A percentile compares a stretch with the other conserved stretches of the same genome.
These are phyloP conservation scores for Dromas ardeola DNA, from an alignment of 2,113 vertebrate genomes.

Conservation along the genomic window DNA sequence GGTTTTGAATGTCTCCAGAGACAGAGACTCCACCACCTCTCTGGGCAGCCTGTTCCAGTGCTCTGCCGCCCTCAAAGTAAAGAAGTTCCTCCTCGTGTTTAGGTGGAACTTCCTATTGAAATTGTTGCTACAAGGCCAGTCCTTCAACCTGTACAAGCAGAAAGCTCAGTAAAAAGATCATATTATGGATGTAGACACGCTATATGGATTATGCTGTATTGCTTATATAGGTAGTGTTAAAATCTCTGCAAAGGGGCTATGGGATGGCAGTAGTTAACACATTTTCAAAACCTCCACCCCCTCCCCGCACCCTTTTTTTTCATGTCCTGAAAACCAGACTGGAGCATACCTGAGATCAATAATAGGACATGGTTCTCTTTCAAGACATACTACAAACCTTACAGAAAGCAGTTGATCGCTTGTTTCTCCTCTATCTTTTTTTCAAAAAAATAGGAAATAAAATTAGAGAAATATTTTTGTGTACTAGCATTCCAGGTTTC, in stretches of 20 bases:
- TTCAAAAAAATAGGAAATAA: neutral
- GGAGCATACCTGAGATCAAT: neutral
- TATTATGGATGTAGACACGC: neutral
- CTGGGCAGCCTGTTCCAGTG: no score
- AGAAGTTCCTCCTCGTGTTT: no score
- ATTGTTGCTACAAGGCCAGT: neutral
- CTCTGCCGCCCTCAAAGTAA: no score
- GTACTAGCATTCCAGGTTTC: neutral
- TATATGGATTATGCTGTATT: neutral
- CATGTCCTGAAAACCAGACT: neutral
- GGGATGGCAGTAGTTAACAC: constrained; percentile 33
- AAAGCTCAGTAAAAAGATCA: neutral
- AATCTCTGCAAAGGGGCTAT: neutral
- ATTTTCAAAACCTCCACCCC: neutral
- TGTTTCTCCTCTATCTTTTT: neutral
- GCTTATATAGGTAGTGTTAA: neutral
- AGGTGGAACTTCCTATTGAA: neutral
- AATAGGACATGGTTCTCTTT: neutral
- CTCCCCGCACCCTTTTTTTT: no score
- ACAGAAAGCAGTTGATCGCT: neutral
- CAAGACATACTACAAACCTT: neutral
- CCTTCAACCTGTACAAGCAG: neutral
- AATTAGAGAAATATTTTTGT: neutral
- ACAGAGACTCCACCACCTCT: no score
- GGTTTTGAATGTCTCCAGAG: no score